Evolutionary conservation across 2,888 invertebrate species (phyloP), one percentile per base, ranked within the genome.

Genomic region (Chymomyza caudatula): DNA sequence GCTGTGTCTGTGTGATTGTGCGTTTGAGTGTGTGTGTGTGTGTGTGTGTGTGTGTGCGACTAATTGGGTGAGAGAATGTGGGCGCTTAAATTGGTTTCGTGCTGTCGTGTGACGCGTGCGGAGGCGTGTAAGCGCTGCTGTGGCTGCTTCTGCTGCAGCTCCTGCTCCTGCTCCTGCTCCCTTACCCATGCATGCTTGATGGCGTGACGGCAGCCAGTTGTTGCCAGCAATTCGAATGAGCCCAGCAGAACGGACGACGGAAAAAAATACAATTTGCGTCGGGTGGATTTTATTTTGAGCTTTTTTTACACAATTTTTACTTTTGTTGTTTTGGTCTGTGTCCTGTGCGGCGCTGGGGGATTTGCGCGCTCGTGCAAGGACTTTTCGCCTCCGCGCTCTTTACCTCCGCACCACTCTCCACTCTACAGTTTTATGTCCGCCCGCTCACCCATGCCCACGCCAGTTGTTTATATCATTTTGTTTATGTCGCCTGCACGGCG

Each of bases 41-140:
- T 44, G 61, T 69, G n/a, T 70, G n/a, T 68, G 66, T 65, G 67
- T 77, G 79, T 78, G 86, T 83, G 88, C 77, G 88, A 88, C 88
- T 88, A 88, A 88, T 88, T 88, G 88, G 88, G 88, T 88, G 88
- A 84, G 86, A 84, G 85, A 85, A 85, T 86, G 87, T 85, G 86
- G 87, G 86, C 71, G 87, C 80, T 86, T 84, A 87, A 86, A 86
- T 86, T 87, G 86, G 87, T 86, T 85, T 85, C 84, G 80, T 78
- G 80, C 80, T 80, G 77, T 85, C 74, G 80, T 72, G 73, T 81
- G 85, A 76, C 81, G 76, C 82, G 78, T 83, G 85, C 83, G 81
- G 77, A 78, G 81, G 83, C 83, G 76, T 86, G 80, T 82, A 83
- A 80, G 79, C 77, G 74, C 63, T 65, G 59, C 63, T 67, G 68